Evolutionary conservation across 2,113 vertebrate species (phyloP), one percentile per base, ranked within the genome.

Genomic region (Catharus minimus): DNA sequence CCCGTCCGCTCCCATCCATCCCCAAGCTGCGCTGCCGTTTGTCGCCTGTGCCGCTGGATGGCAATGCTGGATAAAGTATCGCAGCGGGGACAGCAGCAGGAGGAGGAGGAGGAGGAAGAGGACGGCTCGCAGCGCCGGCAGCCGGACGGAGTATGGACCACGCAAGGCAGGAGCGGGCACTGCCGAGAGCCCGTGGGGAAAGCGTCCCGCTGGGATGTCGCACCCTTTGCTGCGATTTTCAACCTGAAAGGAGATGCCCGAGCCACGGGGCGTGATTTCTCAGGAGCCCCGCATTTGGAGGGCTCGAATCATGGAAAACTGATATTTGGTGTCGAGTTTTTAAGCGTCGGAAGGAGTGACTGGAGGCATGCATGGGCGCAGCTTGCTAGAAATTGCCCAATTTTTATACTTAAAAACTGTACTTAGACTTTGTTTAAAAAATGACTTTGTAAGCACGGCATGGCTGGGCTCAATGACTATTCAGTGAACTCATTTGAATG

Each of bases 11-110:
- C 6, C 6, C 9, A 3, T 0, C 13, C 4, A 2, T 1, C 13
- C 4, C 1, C 43, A 7, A 30, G 27, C 39, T 24, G 57, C 14
- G n/a, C 57, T 95, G 96, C 32, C 73, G 28, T 94, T 75, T 65
- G 55, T 30, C 43, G 15, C 55, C 38, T 28, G 43, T 55, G 91
- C 97, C 97, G 53, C 78, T 85, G 97, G 97, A 82, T 97, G 97
- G 97, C 95, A 90, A 95, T 94, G 77, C 97, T 92, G 81, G 33
- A 58, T 94, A 95, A 95, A 76, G 73, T 12, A 95, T 96, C 39
- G 11, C 36, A 5, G 10, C 7, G 2, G 16, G 11, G 2, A 0
- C 19, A 52, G n/a, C 12, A 12, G 17, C 41, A 18, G 15, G 22
- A 52, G n/a, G 15, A 12, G 13, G 30, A 24, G 17, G 47, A 18